phyloP scores from a whole-genome alignment of 2,113 vertebrate genomes.

The Cryptotis parvus region DNA sequence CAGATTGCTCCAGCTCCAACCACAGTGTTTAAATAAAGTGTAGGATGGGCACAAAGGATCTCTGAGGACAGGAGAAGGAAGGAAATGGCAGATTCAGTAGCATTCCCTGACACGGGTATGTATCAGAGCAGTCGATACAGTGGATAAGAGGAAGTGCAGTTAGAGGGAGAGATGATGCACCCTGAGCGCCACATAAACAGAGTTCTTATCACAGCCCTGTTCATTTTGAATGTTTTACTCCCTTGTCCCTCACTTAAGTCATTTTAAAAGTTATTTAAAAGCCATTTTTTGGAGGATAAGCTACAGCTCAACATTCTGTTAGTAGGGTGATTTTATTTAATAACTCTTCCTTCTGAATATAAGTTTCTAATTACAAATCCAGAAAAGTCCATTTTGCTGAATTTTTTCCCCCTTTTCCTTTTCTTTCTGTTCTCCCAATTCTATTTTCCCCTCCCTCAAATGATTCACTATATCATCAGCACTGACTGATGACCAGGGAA shows the following conservation, averaged over 20 bases:
- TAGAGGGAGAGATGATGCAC: not conserved
- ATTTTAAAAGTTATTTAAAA: constrained; percentile 9
- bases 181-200: too few relatives aligned
- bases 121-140: not conserved
- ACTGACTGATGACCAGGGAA: not conserved
- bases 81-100: not conserved
- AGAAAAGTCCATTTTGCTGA: not conserved
- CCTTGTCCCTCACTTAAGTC: not conserved
- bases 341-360: not conserved
- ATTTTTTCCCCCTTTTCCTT: not conserved
- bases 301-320: not conserved
- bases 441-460: not conserved
- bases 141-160: not conserved
- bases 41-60: too few relatives aligned
- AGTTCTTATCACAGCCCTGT: not conserved
- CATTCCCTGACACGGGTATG: not conserved
- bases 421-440: not conserved
- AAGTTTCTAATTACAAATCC: not conserved
- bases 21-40: too few relatives aligned
- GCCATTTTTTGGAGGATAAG: not conserved
- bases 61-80: too few relatives aligned
- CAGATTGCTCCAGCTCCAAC: too few relatives aligned
- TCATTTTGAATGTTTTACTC: not conserved
- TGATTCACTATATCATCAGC: not conserved
- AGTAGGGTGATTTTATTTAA: not conserved